These are phyloP conservation scores for Mormyrus lacerda DNA, from an alignment of 2,113 vertebrate genomes.

Conservation along the genomic window DNA sequence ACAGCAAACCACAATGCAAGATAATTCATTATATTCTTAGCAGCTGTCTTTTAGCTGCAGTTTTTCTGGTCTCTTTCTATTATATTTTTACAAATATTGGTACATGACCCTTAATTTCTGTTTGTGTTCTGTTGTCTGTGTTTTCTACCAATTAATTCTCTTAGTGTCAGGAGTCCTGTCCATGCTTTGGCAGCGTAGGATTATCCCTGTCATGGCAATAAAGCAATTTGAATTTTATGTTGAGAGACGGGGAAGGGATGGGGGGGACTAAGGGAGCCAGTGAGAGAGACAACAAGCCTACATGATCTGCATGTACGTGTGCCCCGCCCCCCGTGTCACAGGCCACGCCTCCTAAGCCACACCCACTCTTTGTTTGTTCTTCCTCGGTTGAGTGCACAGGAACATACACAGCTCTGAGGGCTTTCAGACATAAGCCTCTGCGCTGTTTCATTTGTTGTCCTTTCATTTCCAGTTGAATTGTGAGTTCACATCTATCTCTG, in stretches of 20 bases:
- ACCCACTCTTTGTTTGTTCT: not conserved
- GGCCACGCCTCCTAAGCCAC: not conserved
- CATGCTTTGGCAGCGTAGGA: not conserved
- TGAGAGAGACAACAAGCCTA: not conserved
- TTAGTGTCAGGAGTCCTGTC: not conserved
- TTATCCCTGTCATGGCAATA: not conserved
- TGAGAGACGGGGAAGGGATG: not conserved
- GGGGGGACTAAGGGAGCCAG: not conserved
- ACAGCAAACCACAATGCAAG: not conserved
- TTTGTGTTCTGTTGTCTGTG: not conserved
- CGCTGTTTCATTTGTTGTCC: not conserved
- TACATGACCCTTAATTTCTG: not conserved
- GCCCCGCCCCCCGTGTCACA: not conserved
- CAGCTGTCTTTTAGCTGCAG: not conserved
- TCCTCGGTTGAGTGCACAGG: not conserved
- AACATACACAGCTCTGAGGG: not conserved
- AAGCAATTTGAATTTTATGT: not conserved
- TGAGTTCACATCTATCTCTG: not conserved
- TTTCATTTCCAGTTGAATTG: not conserved
- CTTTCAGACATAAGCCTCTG: not conserved
- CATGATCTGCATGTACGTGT: not conserved
- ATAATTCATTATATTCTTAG: not conserved
- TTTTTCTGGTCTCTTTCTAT: not conserved
- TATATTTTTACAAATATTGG: not conserved
- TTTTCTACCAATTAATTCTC: not conserved